Base-by-base conservation (phyloP, 2,113 vertebrate genomes). In the Osmerus eperlanus region DNA sequence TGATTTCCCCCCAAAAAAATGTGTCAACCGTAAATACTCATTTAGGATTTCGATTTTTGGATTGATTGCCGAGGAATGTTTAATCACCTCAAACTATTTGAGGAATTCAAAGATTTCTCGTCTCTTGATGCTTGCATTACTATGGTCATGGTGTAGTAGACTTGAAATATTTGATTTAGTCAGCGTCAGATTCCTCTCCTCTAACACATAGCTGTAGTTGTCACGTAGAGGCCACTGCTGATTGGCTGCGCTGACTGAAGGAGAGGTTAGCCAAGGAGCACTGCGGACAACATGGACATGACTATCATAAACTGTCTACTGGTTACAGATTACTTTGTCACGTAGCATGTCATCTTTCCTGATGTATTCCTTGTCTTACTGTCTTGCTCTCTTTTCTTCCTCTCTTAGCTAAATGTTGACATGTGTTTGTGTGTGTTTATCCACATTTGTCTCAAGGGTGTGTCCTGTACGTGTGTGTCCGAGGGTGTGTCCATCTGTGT, bases 51-150 rank as follows among this genome's bases (percentile, higher is more conserved):
- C 0, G 41, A 47, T 47, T 47, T 47, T 47, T 88, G 78, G 78
- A 7, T 58, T 11, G 18, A 85, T 78, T 86, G 82, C 78, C 88
- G 80, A 83, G 83, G 76, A 78, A 70, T 87, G 77, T 84, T 88
- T 88, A 88, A 89, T 89, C 81, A 88, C 70, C 78, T 87, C 85
- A 79, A 73, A 55, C 67, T 76, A 77, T 85, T 77, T 78, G 73
- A 85, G 78, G 85, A 83, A 83, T 84, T 64, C 29, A 13, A 54
- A 69, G 63, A 76, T 68, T 80, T 80, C 68, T 81, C 74, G 85
- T 84, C 76, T 80, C 72, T 65, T 71, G 61, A 83, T 83, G 81
- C 32, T 12, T 75, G 64, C 18, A 73, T 71, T 68, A 66, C 72
- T 75, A 84, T 71, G 51, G 68, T 70, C 65, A 69, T 73, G 74